A percentile compares a stretch with the other conserved stretches of the same genome.
These are phyloP conservation scores for Pedionomus torquatus DNA, from an alignment of 2,113 vertebrate genomes.

Conservation along the genomic window DNA sequence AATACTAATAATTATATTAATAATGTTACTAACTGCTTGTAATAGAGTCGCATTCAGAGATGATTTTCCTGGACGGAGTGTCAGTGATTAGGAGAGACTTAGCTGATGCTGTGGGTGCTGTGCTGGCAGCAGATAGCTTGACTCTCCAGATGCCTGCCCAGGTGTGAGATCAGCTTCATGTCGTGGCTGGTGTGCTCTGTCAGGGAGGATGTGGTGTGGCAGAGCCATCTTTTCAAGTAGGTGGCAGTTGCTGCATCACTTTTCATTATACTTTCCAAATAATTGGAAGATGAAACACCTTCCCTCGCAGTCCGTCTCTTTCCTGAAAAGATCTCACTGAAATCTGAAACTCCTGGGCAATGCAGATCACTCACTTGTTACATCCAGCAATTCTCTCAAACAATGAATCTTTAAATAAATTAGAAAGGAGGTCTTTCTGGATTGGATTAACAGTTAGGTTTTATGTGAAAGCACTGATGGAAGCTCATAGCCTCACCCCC, in stretches of 20 bases:
- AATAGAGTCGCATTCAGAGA: not conserved
- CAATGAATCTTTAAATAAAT: not conserved
- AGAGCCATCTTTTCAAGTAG: not conserved
- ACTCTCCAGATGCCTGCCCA: not conserved
- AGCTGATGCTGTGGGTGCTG: not conserved
- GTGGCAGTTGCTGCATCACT: not conserved
- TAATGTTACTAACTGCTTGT: not conserved
- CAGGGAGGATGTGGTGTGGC: not conserved
- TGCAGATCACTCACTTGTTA: not conserved
- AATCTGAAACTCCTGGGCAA: not conserved
- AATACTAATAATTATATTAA: not conserved
- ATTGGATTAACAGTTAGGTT: not conserved
- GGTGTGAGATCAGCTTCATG: not conserved
- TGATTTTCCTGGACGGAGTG: not conserved
- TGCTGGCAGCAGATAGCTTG: not conserved
- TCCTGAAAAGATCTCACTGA: not conserved
- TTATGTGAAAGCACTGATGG: not conserved
- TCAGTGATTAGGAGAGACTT: not conserved
- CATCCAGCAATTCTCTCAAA: not conserved
- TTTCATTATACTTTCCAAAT: not conserved
- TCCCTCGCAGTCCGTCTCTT: not conserved
- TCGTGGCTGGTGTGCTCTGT: fast-evolving
- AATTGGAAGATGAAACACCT: not conserved
- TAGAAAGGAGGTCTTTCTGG: not conserved
- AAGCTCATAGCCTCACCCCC: not conserved